A percentile compares a stretch with the other conserved stretches of the same genome.
These are phyloP conservation scores for Ephialtes manifestator DNA, from an alignment of 2,888 invertebrate genomes.

Conservation along the genomic window DNA sequence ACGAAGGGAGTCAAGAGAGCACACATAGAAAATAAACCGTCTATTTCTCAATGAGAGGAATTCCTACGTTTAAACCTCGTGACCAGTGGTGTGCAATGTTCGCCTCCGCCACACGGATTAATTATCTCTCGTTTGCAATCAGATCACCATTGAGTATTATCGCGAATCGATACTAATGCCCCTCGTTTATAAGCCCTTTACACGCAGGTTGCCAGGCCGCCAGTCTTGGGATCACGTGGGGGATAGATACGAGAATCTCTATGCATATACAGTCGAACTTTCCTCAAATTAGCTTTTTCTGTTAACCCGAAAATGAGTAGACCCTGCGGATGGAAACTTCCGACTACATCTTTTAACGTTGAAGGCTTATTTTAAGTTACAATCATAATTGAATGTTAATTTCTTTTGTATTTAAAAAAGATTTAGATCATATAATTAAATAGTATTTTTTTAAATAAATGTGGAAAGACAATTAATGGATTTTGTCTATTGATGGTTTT, in stretches of 20 bases:
- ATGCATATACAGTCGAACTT: slow-evolving; percentile 38
- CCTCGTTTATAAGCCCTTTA: slow-evolving; percentile 67
- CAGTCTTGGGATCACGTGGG: slow-evolving; percentile 46
- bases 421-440: too few relatives aligned
- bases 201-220: slow-evolving; percentile 28
- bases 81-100: slow-evolving; percentile 6
- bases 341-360: too few relatives aligned
- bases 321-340: too few relatives aligned
- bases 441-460: too few relatives aligned
- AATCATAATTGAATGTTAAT: too few relatives aligned
- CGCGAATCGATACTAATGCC: slow-evolving; percentile 70
- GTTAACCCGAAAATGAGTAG: not conserved
- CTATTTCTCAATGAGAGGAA: slow-evolving; percentile 1
- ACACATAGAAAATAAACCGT: slow-evolving; percentile 9
- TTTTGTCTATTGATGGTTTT: too few relatives aligned
- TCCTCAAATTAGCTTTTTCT: not conserved
- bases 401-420: too few relatives aligned
- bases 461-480: too few relatives aligned
- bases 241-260: slow-evolving; percentile 32
- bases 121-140: slow-evolving; percentile 71
- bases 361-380: too few relatives aligned
- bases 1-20: slow-evolving; percentile 6
- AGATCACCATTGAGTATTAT: slow-evolving; percentile 66
- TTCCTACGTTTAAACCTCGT: not conserved
- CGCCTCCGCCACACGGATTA: slow-evolving; percentile 53